Conservation (phyloP, 2,797 vertebrate species). For the Alcedo atthis region DNA sequence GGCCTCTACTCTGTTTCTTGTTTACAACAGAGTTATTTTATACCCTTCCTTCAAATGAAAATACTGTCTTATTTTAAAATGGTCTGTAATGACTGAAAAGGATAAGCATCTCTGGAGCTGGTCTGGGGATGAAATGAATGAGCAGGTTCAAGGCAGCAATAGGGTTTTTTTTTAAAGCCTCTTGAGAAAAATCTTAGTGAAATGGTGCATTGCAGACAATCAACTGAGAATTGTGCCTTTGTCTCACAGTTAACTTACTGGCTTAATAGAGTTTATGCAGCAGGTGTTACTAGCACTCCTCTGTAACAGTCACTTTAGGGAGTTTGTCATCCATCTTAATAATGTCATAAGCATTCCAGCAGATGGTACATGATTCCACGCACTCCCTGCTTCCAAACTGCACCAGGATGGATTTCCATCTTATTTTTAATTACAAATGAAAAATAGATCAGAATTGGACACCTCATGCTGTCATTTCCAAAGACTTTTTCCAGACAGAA, state of each 20-base stretch:
- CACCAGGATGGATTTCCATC: constrained; percentile 15
- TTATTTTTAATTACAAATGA: constrained; percentile 58
- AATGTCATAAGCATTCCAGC: constrained; percentile 41
- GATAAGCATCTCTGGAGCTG: constrained; percentile 30
- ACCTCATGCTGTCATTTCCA: not conserved
- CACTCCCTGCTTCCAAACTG: constrained; percentile 26
- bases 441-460: not conserved
- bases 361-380: constrained; percentile 45
- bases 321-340: constrained; percentile 45
- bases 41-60: constrained; percentile 12
- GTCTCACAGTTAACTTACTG: not conserved
- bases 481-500: not conserved
- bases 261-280: constrained; percentile 11
- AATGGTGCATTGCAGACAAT: constrained; percentile 46
- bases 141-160: not conserved
- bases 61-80: constrained; percentile 27
- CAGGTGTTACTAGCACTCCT: constrained; percentile 35
- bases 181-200: constrained; percentile 30
- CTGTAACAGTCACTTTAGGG: constrained; percentile 23
- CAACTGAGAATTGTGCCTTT: not conserved
- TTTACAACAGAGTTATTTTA: not conserved
- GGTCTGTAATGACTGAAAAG: constrained; percentile 12
- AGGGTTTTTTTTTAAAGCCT: not conserved
- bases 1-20: not conserved
- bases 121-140: not conserved